Evolutionary conservation across 1,140 invertebrate species (phyloP), one percentile per base, ranked within the genome.

Genomic region (Bombus breviceps): DNA sequence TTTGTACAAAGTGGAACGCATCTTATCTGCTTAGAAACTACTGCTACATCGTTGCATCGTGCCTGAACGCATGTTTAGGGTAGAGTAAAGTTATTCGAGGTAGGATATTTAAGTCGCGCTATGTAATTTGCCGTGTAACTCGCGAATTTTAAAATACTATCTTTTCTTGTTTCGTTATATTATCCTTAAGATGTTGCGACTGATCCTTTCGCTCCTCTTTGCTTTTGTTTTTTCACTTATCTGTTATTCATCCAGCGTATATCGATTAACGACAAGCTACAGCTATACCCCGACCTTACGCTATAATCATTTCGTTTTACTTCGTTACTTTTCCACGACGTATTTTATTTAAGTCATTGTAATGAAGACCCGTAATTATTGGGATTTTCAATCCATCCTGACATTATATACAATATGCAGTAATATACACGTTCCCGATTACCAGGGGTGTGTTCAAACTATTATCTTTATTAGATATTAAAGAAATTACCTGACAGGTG

Each of bases 1-100:
- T 68, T 66, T 25, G 81, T 68, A 47, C 75, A 69, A 83, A 69
- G 22, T 69, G 22, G 74, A 74, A 82, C 64, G 74, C 64, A 53
- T 83, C 82, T 76, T 80, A 72, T 76, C 73, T 53, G 47, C 47
- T 22, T 59, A 66, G 57, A 72, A 59, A 78, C 57, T 8, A 37
- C 22, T 3, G 18, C n/a, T 18, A 32, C 9, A 43, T 37, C 25
- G 34, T 39, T 86, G 15, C 39, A 53, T 53, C n/a, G 32, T 9
- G n/a, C n/a, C 37, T 39, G n/a, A 62, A 22, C 39, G 28, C 57
- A 10, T 18, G 57, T 28, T 28, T n/a, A 59, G 10, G 10, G 8
- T 28, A 28, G 9, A 12, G 25, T 59, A 59, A 28, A 28, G 10
- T n/a, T 12, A 28, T 28, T 59, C 57, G 10, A 28, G 3, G 47